Evolutionary conservation across 2,113 vertebrate species (phyloP).

Genomic region (Protobothrops mucrosquamatus): DNA sequence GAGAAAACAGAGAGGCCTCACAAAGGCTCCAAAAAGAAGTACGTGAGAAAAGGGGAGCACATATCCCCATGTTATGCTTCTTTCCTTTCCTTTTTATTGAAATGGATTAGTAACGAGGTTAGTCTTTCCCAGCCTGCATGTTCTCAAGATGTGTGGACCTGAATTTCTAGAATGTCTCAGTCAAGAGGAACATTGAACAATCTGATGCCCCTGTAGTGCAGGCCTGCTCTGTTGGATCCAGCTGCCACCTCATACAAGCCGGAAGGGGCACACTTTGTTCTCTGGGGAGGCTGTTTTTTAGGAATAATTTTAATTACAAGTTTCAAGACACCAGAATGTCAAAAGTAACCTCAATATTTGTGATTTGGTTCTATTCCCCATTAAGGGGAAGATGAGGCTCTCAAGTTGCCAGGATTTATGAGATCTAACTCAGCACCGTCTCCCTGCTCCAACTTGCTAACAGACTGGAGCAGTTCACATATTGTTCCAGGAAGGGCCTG

Average conservation of each 20-base stretch:
- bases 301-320: neutral
- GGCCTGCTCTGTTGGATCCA: neutral
- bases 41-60: conserved; percentile 63
- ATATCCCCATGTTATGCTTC: conserved; percentile 25
- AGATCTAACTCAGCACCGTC: neutral
- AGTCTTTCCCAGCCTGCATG: neutral
- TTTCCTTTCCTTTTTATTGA: conserved; percentile 1
- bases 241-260: neutral
- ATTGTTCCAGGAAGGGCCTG: neutral
- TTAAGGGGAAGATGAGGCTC: neutral
- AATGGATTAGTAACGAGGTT: neutral
- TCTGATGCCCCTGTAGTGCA: neutral
- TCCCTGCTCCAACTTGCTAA: neutral
- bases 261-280: neutral
- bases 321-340: neutral
- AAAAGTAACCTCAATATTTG: neutral
- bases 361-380: neutral
- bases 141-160: neutral
- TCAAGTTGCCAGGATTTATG: neutral
- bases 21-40: conserved; percentile 86
- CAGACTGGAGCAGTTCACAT: neutral
- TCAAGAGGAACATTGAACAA: neutral
- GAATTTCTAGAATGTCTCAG: neutral
- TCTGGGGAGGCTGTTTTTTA: too few species aligned
- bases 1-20: conserved; percentile 85